Evolutionary conservation across 2,113 vertebrate species (phyloP), one percentile per base, ranked within the genome.

Genomic region (Thermophis baileyi): DNA sequence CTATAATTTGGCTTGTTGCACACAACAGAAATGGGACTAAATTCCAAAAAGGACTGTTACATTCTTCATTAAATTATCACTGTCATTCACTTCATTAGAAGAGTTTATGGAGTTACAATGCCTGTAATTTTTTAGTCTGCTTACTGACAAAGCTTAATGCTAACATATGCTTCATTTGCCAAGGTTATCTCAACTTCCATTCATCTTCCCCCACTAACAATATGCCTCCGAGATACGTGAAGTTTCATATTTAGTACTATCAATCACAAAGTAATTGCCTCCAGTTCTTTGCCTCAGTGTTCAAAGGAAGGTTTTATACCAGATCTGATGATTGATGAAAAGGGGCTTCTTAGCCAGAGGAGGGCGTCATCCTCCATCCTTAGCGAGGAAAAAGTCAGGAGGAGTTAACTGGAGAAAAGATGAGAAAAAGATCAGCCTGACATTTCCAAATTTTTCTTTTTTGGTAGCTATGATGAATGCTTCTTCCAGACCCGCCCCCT

Each of bases 221-320:
- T 96, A 97, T 95, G 95, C 96, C 97, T 96, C 96, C 96, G 96
- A 96, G 97, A 96, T 96, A 95, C 97, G 96, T 92, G 97, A 0
- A 97, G 97, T 98, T 98, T 98, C 97, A 98, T 98, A 97, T 98
- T 98, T 97, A 98, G 96, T 87, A 97, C 97, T 97, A 98, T 98
- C 98, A 97, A 97, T 98, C 98, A 97, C 98, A 97, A 81, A 97
- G 97, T 98, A 98, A 98, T 97, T 98, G 97, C 97, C 96, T 97
- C 93, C 85, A 94, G 96, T 95, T 97, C 97, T 97, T 97, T 89
- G 93, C 97, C 97, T 97, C 97, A 93, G 93, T 89, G 96, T 96
- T 97, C 96, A 98, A 96, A 98, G 96, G 92, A 94, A 95, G 96
- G 97, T 97, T 96, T 96, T 96, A 96, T 92, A 93, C 94, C 93